A percentile compares a stretch with the other conserved stretches of the same genome.
Evolutionary conservation across 2,888 invertebrate genomes (phyloP).

Genomic region (Hipparchia semele): DNA sequence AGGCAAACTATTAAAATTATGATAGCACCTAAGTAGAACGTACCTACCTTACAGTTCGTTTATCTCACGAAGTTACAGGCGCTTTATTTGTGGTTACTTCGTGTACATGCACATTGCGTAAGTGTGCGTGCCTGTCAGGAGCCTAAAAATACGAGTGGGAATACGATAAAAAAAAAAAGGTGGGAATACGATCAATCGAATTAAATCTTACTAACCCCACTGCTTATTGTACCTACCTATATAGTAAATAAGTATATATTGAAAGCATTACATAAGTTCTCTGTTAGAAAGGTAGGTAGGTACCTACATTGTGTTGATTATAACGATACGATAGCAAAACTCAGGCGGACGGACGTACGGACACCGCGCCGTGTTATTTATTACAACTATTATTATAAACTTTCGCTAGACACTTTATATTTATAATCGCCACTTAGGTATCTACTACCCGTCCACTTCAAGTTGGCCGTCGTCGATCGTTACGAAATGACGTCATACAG

Average conservation of each 20-base stretch:
- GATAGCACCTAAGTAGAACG: background rate
- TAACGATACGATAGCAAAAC: conserved; percentile 17
- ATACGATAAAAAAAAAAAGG: no score
- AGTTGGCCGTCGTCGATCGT: no score
- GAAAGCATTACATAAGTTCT: background rate
- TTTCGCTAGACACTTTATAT: conserved; percentile 17
- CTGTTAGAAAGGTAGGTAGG: conserved; percentile 15
- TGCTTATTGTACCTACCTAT: no score
- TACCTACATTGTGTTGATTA: conserved; percentile 5
- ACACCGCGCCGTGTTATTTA: conserved; percentile 15
- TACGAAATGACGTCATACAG: no score
- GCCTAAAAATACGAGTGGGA: no score
- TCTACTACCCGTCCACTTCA: background rate
- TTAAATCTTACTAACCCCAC: no score
- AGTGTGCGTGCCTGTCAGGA: no score
- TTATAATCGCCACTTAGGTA: background rate
- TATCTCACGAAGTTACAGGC: no score
- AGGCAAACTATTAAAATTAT: background rate
- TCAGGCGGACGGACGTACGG: conserved; percentile 7
- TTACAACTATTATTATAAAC: conserved; percentile 19
- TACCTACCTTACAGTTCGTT: no score
- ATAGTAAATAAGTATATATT: background rate
- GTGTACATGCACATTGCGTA: no score
- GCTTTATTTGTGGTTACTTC: no score
- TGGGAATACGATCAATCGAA: no score